phyloP scores from a whole-genome alignment of 2,797 vertebrate genomes.

The Danio jaintianensis region DNA sequence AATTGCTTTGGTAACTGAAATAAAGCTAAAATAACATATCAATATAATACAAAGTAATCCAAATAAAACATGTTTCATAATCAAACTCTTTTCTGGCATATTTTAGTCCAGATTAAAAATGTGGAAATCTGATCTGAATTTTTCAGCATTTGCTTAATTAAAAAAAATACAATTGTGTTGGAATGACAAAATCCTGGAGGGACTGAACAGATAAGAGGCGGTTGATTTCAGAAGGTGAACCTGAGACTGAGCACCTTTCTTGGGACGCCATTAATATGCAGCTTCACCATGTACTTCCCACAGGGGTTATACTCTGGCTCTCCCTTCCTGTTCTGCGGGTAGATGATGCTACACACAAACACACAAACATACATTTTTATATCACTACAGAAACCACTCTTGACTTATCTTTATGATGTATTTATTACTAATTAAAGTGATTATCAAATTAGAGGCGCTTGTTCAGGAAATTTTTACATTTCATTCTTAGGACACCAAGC shows the following conservation, averaged over 20 bases:
- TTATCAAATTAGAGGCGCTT: not conserved
- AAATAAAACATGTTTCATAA: no score
- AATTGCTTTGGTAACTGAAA: no score
- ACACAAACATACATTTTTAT: not conserved
- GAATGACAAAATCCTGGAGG: no score
- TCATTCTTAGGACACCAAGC: not conserved
- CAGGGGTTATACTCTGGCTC: constrained; percentile 98
- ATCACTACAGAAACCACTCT: not conserved
- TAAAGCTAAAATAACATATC: no score
- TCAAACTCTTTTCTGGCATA: no score
- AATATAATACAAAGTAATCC: no score
- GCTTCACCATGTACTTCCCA: constrained; percentile 99
- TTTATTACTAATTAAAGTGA: not conserved
- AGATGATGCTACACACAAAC: constrained; percentile 87
- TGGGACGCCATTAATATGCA: constrained; percentile 98
- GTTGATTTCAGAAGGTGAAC: not conserved
- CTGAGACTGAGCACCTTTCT: constrained; percentile 85
- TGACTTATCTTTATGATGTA: not conserved
- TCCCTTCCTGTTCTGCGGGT: constrained; percentile 95
- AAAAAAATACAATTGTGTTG: no score
- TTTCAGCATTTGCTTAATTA: no score
- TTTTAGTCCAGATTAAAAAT: no score
- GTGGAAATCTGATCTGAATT: no score
- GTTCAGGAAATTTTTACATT: not conserved
- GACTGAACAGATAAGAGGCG: not conserved